phyloP scores from a whole-genome alignment of 2,797 vertebrate genomes.

The Cirrhinus molitorella region DNA sequence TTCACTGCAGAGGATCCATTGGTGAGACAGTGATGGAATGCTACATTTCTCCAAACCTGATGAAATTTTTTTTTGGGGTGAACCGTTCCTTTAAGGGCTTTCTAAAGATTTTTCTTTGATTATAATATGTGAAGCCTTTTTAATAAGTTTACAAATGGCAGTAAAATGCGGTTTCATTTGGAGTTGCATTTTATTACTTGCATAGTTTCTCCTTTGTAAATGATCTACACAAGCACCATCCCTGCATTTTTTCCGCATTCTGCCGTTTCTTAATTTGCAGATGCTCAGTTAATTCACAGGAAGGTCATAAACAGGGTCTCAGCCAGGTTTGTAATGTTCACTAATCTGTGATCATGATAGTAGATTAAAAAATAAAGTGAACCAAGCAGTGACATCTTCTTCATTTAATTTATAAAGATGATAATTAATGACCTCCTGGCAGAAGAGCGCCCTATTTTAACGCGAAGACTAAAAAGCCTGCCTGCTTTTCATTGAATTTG shows the following conservation, averaged over 20 bases:
- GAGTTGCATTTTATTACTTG: background rate
- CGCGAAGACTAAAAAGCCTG: slow-evolving; percentile 73
- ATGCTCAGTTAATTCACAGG: background rate
- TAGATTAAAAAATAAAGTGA: slow-evolving; percentile 63
- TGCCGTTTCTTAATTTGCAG: background rate
- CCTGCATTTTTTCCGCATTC: too few species aligned
- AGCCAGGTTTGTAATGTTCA: slow-evolving; percentile 68
- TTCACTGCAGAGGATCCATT: background rate
- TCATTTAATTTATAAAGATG: slow-evolving; percentile 85
- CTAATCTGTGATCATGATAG: slow-evolving; percentile 73
- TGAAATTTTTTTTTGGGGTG: too few species aligned
- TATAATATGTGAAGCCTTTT: background rate
- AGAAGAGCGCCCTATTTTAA: slow-evolving; percentile 76
- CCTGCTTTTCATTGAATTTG: slow-evolving; percentile 79
- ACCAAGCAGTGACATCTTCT: slow-evolving; percentile 76
- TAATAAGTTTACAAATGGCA: background rate
- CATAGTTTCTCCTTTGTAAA: background rate
- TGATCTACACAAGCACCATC: background rate
- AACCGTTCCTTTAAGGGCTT: too few species aligned
- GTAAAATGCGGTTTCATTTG: background rate
- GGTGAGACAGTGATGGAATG: background rate
- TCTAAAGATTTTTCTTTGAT: too few species aligned
- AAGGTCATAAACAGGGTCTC: slow-evolving; percentile 18
- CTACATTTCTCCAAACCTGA: background rate
- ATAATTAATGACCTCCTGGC: slow-evolving; percentile 83